A percentile compares a stretch with the other conserved stretches of the same genome.
Conservation (phyloP, 2,888 invertebrate genomes). For the Cephus sareptanus region DNA sequence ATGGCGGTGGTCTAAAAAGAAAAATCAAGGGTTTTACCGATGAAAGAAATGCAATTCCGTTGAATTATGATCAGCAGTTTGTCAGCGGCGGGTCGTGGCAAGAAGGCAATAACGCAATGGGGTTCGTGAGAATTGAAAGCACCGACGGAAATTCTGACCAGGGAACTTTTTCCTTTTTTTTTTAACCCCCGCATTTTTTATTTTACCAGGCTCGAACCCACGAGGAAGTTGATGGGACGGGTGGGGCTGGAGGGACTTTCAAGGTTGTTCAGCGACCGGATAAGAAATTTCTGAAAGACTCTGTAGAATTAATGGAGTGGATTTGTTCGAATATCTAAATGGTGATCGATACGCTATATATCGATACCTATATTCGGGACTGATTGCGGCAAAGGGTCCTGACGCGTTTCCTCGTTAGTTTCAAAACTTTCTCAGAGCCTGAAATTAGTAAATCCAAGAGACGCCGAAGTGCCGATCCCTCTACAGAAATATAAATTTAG, state of each 20-base stretch:
- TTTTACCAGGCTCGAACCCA: too few relatives aligned
- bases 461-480: neutral
- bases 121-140: neutral
- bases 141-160: neutral
- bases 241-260: neutral
- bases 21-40: neutral
- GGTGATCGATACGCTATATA: neutral
- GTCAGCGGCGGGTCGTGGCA: slow-evolving; percentile 32
- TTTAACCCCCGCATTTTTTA: neutral
- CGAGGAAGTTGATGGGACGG: neutral
- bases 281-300: neutral
- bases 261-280: neutral
- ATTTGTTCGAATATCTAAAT: neutral
- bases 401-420: neutral
- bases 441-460: neutral
- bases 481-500: neutral
- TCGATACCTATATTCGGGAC: neutral
- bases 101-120: slow-evolving; percentile 30
- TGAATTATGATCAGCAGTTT: slow-evolving; percentile 47
- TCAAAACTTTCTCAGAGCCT: neutral
- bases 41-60: slow-evolving; percentile 46
- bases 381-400: neutral
- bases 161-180: neutral
- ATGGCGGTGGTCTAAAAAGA: neutral
- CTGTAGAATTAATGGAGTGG: neutral